Percentiles rank a stretch among this genome's conserved stretches.
phyloP scores from a whole-genome alignment of 2,797 vertebrate genomes.

The Galago senegalensis region DNA sequence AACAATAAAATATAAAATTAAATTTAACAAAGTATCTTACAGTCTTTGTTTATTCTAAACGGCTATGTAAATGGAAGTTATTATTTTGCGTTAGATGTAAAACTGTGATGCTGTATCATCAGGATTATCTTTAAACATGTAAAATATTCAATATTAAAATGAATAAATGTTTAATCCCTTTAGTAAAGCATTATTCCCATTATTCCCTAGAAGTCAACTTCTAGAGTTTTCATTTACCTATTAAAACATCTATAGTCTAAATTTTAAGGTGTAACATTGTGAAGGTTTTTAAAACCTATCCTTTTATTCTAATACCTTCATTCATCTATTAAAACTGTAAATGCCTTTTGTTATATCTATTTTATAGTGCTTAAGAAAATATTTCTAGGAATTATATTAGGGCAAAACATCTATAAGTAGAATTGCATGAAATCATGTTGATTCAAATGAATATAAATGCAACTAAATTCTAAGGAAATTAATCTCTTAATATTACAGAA shows the following conservation, averaged over 20 bases:
- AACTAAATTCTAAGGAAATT: constrained; percentile 64
- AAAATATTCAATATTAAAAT: constrained; percentile 31
- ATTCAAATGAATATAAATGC: constrained; percentile 62
- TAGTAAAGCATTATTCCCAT: neutral
- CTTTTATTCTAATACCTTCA: neutral
- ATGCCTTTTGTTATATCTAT: constrained; percentile 16
- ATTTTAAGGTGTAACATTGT: constrained; percentile 1
- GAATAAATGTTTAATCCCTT: neutral
- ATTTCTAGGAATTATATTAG: neutral
- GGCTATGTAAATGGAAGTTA: neutral
- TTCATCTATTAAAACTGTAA: neutral
- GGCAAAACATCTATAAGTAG: constrained; percentile 35
- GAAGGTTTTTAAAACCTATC: constrained; percentile 31
- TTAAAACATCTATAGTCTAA: constrained; percentile 26
- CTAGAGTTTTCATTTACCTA: neutral
- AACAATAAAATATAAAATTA: too few species aligned
- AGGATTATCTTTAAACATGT: constrained; percentile 17
- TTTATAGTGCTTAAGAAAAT: constrained; percentile 52
- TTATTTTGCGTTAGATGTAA: neutral
- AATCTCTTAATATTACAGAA: constrained; percentile 12
- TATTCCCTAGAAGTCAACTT: neutral
- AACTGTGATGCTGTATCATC: neutral
- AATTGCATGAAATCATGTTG: neutral
- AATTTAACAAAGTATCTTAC: neutral
- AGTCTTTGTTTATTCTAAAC: constrained; percentile 11